phyloP scores from a whole-genome alignment of 2,113 vertebrate species.

The Muntiacus reevesi region DNA sequence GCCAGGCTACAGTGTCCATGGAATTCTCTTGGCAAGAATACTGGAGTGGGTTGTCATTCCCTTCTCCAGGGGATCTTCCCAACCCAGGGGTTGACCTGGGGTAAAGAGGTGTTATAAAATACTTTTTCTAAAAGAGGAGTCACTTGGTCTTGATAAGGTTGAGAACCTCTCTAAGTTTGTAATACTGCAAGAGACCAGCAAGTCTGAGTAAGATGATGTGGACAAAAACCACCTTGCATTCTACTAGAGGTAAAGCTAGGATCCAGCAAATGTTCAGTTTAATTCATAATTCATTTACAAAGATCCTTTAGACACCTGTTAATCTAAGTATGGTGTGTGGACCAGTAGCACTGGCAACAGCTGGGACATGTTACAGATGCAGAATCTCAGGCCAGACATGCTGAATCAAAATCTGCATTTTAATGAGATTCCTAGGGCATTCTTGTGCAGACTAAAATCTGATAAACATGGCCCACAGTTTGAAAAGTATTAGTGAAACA shows the following conservation, averaged over 20 bases:
- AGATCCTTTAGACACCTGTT: neutral
- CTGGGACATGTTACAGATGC: neutral
- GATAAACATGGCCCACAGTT: neutral
- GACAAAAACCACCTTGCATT: neutral
- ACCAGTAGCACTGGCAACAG: neutral
- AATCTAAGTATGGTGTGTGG: neutral
- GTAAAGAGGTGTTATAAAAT: neutral
- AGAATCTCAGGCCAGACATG: neutral
- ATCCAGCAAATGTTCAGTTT: neutral
- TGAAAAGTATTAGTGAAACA: neutral
- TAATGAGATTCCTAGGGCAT: neutral
- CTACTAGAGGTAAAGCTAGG: neutral
- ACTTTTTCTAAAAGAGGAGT: neutral
- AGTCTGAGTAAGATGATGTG: neutral
- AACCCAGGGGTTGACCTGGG: neutral
- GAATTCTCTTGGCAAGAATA: neutral
- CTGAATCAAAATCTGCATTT: neutral
- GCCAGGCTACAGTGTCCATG: neutral
- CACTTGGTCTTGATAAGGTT: neutral
- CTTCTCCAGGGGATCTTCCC: neutral
- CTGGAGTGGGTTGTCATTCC: neutral
- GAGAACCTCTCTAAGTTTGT: neutral
- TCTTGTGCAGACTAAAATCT: neutral
- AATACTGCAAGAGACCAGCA: neutral
- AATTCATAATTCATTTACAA: neutral